Evolutionary conservation across 64 coral and sea anemone genomes (phyloP).

Genomic region (Montipora cactus): DNA sequence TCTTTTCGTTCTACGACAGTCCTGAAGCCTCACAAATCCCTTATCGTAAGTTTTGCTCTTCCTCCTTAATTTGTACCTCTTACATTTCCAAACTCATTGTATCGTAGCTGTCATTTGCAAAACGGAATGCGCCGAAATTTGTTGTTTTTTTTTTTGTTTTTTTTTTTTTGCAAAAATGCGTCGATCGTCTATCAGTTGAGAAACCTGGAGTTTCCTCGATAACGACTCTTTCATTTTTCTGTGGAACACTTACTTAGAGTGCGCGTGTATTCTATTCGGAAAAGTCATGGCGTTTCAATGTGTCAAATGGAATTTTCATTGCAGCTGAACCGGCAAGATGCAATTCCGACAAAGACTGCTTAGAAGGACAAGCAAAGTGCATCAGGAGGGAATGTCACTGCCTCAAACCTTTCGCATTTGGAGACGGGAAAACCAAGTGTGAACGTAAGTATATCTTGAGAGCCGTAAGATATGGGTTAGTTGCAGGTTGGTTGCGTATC

Average conservation of each 20-base stretch:
- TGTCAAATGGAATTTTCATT: not conserved
- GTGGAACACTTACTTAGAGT: no score
- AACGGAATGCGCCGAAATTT: not conserved
- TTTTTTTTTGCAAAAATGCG: not conserved
- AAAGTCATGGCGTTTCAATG: no score
- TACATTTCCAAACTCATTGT: not conserved
- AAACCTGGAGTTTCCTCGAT: no score
- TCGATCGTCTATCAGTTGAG: no score
- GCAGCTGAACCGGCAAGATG: conserved; percentile 12
- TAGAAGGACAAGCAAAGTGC: conserved; percentile 10
- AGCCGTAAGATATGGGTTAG: no score
- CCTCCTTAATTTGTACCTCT: not conserved
- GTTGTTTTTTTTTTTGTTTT: not conserved
- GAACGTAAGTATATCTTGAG: not conserved
- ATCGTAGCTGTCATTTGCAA: not conserved
- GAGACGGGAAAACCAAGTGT: conserved; percentile 34
- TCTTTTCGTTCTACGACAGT: not conserved
- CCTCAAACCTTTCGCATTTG: not conserved
- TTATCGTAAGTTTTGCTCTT: not conserved
- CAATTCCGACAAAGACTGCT: conserved; percentile 22
- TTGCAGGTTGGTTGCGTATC: no score
- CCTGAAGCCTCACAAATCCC: not conserved
- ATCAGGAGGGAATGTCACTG: conserved; percentile 19
- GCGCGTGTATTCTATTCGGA: no score
- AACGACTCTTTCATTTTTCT: no score